Evolutionary conservation across 2,888 invertebrate species (phyloP).

Genomic region (Eretmocerus hayati): DNA sequence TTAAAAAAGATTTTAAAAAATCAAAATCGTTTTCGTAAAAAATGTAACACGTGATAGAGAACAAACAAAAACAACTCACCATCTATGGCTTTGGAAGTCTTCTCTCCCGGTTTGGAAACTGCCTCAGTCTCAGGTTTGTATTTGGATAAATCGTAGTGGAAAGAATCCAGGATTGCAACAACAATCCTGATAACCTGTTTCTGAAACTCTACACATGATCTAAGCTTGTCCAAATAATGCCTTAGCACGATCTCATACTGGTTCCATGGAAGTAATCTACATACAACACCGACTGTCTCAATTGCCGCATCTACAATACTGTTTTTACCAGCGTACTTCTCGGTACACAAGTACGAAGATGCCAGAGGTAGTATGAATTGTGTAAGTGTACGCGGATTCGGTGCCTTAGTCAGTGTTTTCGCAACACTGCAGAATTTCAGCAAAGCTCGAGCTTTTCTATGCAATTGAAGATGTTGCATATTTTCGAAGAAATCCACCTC

Average conservation of each 20-base stretch:
- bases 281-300: conserved; percentile 70
- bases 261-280: conserved; percentile 78
- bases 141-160: conserved; percentile 82
- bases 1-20: too few species aligned
- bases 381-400: conserved; percentile 65
- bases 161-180: conserved; percentile 76
- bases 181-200: conserved; percentile 74
- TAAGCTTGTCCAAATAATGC: conserved; percentile 70
- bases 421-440: conserved; percentile 65
- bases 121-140: conserved; percentile 41
- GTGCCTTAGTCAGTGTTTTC: conserved; percentile 55
- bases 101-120: conserved; percentile 15
- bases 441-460: conserved; percentile 78
- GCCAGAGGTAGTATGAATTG: conserved; percentile 82
- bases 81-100: too few species aligned
- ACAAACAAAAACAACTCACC: too few species aligned
- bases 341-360: conserved; percentile 70
- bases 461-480: conserved; percentile 78
- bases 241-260: conserved; percentile 79
- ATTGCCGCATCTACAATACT: conserved; percentile 79
- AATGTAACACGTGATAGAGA: too few species aligned
- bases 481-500: conserved; percentile 96
- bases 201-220: conserved; percentile 66
- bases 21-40: too few species aligned
- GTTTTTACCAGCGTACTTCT: conserved; percentile 69